phyloP scores from a whole-genome alignment of 1,140 invertebrate genomes.

The Drosophila cardini region DNA sequence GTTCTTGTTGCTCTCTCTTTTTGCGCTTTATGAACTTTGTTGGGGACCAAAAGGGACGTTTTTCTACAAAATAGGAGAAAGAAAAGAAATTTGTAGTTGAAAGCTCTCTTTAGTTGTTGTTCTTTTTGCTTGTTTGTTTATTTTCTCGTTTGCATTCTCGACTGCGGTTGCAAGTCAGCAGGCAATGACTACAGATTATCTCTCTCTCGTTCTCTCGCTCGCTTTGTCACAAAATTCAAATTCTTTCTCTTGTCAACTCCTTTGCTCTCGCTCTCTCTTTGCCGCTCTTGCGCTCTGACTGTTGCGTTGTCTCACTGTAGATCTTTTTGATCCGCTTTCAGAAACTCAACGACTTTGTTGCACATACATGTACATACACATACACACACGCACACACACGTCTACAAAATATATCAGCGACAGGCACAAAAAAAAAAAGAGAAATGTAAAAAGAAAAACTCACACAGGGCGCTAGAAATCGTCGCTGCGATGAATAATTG shows the following conservation, averaged over 20 bases:
- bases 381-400: not conserved
- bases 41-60: not conserved
- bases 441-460: constrained; percentile 52
- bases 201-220: not conserved
- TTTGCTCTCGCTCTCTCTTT: constrained; percentile 25
- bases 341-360: constrained; percentile 43
- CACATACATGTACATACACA: constrained; percentile 11
- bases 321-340: constrained; percentile 43
- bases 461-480: constrained; percentile 52
- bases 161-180: constrained; percentile 45
- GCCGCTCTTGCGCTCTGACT: constrained; percentile 13
- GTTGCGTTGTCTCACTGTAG: constrained; percentile 12
- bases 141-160: constrained; percentile 19
- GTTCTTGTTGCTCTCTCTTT: not conserved
- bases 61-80: constrained; percentile 4
- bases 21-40: not conserved
- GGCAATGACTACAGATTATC: constrained; percentile 10
- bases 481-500: constrained; percentile 43
- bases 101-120: constrained; percentile 25
- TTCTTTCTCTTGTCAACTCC: constrained; percentile 11
- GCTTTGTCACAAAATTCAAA: constrained; percentile 27
- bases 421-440: constrained; percentile 29
- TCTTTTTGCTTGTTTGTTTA: constrained; percentile 20
- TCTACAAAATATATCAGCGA: constrained; percentile 6
- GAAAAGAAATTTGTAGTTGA: not conserved